phyloP scores from a whole-genome alignment of 2,888 invertebrate genomes.

The Pristionchus mayeri region DNA sequence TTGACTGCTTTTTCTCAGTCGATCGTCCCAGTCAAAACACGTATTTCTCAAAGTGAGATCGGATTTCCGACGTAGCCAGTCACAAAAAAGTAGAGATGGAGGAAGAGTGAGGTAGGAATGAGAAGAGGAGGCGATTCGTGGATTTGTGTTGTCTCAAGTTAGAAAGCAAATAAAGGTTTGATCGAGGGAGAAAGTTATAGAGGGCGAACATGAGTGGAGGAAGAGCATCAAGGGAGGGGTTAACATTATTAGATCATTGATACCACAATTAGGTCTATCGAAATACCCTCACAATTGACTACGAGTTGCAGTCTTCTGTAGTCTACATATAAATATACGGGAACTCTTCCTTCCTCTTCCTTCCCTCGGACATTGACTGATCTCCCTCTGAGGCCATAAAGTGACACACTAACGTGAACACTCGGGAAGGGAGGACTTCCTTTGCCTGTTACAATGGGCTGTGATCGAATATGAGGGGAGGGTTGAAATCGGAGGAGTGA shows the following conservation, averaged over 20 bases:
- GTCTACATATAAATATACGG: too few species aligned
- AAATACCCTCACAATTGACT: too few species aligned
- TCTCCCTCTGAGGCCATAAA: neutral
- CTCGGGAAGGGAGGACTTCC: slow-evolving; percentile 24
- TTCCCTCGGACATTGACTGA: slow-evolving; percentile 12
- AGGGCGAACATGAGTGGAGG: neutral
- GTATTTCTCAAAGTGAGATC: neutral
- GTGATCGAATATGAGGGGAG: slow-evolving; percentile 27
- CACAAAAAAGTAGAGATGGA: neutral
- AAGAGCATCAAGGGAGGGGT: neutral
- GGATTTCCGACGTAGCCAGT: neutral
- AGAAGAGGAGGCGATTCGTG: slow-evolving; percentile 37
- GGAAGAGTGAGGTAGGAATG: neutral
- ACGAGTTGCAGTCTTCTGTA: too few species aligned
- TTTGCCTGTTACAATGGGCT: slow-evolving; percentile 17
- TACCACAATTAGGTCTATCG: too few species aligned
- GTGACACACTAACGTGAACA: slow-evolving; percentile 35
- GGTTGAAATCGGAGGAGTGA: slow-evolving; percentile 33
- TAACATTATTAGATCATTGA: too few species aligned
- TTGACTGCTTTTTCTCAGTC: neutral
- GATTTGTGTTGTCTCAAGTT: slow-evolving; percentile 5
- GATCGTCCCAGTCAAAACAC: neutral
- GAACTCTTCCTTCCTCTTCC: neutral
- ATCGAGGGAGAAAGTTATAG: slow-evolving; percentile 18
- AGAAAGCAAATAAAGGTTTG: slow-evolving; percentile 22